Percentiles rank a stretch among this genome's conserved stretches.
Conservation (phyloP, 2,888 invertebrate genomes). For the Allygus modestus region DNA sequence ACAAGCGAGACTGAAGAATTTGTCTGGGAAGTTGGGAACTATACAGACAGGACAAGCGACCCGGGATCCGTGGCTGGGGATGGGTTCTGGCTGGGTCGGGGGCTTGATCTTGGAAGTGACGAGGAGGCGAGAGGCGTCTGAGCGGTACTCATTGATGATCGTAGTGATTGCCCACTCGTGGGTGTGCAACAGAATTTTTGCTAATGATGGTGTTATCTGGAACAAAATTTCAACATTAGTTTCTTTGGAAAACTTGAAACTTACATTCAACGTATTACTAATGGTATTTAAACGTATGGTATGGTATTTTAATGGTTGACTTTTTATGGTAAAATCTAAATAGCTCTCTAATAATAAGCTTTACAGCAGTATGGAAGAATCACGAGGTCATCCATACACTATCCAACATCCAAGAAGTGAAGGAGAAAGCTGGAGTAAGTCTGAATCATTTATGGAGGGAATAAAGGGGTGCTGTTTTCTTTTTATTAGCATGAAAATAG, state of each 20-base stretch:
- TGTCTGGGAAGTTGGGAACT: slow-evolving; percentile 80
- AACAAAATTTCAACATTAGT: slow-evolving; percentile 61
- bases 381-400: no score
- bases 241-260: background rate
- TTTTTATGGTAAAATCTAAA: no score
- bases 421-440: no score
- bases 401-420: no score
- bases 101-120: slow-evolving; percentile 79
- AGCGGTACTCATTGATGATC: slow-evolving; percentile 88
- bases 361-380: no score
- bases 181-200: slow-evolving; percentile 94
- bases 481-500: no score
- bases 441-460: no score
- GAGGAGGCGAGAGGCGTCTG: slow-evolving; percentile 84
- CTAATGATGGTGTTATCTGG: slow-evolving; percentile 92
- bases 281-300: no score
- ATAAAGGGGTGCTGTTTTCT: no score
- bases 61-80: slow-evolving; percentile 58
- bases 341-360: no score
- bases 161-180: slow-evolving; percentile 93
- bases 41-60: slow-evolving; percentile 88
- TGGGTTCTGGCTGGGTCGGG: slow-evolving; percentile 57
- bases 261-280: background rate
- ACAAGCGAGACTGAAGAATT: slow-evolving; percentile 90
- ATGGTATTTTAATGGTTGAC: no score